Evolutionary conservation across 2,888 invertebrate genomes (phyloP).

Genomic region (Encarsia formosa): DNA sequence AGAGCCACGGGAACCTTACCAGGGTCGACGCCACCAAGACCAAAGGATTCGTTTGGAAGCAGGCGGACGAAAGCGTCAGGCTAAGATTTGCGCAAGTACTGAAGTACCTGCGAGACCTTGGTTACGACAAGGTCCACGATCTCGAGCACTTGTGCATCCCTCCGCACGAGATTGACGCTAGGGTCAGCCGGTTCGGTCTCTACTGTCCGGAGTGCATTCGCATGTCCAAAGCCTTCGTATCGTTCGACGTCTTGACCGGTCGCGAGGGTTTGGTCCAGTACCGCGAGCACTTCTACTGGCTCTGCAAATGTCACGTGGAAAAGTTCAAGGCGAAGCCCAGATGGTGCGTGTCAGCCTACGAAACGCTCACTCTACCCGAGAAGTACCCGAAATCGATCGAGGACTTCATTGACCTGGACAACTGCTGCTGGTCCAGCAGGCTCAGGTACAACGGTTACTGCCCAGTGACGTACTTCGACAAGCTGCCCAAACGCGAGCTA

Average conservation of each 20-base stretch:
- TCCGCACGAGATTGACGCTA: slow-evolving; percentile 54
- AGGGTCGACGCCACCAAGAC: slow-evolving; percentile 54
- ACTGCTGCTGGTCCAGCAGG: slow-evolving; percentile 45
- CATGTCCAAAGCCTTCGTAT: slow-evolving; percentile 39
- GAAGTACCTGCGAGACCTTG: slow-evolving; percentile 54
- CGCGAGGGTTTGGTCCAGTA: slow-evolving; percentile 58
- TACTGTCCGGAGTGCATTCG: slow-evolving; percentile 62
- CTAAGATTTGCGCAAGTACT: slow-evolving; percentile 52
- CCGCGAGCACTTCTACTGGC: slow-evolving; percentile 58
- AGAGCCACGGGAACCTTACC: slow-evolving; percentile 57
- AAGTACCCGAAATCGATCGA: slow-evolving; percentile 51
- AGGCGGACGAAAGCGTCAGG: slow-evolving; percentile 49
- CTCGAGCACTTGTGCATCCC: slow-evolving; percentile 57
- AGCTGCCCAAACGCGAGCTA: slow-evolving; percentile 53
- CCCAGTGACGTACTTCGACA: slow-evolving; percentile 59
- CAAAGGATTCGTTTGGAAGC: slow-evolving; percentile 57
- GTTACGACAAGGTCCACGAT: slow-evolving; percentile 53
- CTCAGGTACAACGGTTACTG: slow-evolving; percentile 59
- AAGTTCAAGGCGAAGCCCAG: slow-evolving; percentile 53
- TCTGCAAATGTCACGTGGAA: slow-evolving; percentile 57
- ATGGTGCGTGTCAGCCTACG: slow-evolving; percentile 48
- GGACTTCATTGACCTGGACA: slow-evolving; percentile 46
- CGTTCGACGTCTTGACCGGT: slow-evolving; percentile 18
- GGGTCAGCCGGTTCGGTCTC: slow-evolving; percentile 54
- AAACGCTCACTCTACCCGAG: slow-evolving; percentile 48